phyloP scores from a whole-genome alignment of 2,113 vertebrate species.

The Axis porcinus region DNA sequence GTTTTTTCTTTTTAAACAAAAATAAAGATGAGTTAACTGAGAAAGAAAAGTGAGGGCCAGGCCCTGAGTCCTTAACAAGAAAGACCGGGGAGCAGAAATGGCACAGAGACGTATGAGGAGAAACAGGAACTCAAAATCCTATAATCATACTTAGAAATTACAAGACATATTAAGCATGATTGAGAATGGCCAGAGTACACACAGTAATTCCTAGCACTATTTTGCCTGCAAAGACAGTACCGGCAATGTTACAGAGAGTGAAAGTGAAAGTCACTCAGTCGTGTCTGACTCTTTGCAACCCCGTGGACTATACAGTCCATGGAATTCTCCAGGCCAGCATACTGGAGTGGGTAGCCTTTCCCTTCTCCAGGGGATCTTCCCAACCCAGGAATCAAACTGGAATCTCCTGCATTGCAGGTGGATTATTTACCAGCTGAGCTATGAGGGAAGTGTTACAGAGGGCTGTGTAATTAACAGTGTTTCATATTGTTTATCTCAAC shows the following conservation, averaged over 20 bases:
- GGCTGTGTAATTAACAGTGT: not conserved
- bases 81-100: not conserved
- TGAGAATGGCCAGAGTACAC: not conserved
- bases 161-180: not conserved
- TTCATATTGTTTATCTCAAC: not conserved
- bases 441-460: fast-evolving
- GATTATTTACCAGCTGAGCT: not conserved
- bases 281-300: not conserved
- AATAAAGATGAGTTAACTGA: not conserved
- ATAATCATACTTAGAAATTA: not conserved
- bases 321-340: not conserved
- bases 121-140: not conserved
- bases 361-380: not conserved
- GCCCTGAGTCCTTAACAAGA: not conserved
- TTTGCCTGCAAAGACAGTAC: not conserved
- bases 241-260: not conserved
- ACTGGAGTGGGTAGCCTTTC: not conserved
- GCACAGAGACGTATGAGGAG: not conserved
- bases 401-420: not conserved
- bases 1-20: not conserved
- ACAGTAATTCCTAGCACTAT: not conserved
- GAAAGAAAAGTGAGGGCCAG: not conserved
- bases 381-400: fast-evolving
- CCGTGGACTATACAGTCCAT: not conserved
- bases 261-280: not conserved